Conservation (phyloP, 2,888 invertebrate species). For the Carcina quercana region DNA sequence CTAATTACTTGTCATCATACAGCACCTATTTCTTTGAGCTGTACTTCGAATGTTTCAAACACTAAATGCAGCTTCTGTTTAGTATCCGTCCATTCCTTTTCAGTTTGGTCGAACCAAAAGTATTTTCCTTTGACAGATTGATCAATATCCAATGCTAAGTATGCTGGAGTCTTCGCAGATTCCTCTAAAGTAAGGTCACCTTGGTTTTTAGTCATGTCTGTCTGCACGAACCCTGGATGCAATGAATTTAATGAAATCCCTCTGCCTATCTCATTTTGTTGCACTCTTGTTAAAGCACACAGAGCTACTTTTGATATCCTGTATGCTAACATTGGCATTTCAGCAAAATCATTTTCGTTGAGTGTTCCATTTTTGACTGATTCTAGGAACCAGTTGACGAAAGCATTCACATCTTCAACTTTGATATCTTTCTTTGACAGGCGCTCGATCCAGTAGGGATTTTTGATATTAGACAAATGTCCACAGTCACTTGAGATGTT, state of each 20-base stretch:
- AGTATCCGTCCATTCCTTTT: slow-evolving; percentile 69
- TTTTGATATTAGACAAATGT: slow-evolving; percentile 73
- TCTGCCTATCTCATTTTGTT: slow-evolving; percentile 75
- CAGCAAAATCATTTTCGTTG: slow-evolving; percentile 36
- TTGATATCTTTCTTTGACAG: slow-evolving; percentile 39
- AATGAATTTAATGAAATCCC: slow-evolving; percentile 77
- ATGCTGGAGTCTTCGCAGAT: slow-evolving; percentile 72
- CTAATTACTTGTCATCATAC: no score
- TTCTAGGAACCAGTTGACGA: slow-evolving; percentile 79
- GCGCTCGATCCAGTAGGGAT: slow-evolving; percentile 45
- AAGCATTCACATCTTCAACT: slow-evolving; percentile 43
- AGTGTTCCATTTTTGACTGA: slow-evolving; percentile 37
- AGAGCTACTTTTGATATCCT: slow-evolving; percentile 82
- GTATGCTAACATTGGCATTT: slow-evolving; percentile 76
- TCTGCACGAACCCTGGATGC: slow-evolving; percentile 84
- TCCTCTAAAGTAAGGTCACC: slow-evolving; percentile 72
- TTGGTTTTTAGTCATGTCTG: slow-evolving; percentile 81
- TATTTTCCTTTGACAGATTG: slow-evolving; percentile 75
- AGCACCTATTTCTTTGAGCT: no score
- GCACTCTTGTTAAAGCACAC: slow-evolving; percentile 78
- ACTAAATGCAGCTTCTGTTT: no score
- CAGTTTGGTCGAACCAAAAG: slow-evolving; percentile 75
- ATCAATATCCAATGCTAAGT: slow-evolving; percentile 68
- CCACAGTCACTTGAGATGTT: slow-evolving; percentile 82
- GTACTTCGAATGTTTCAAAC: no score